phyloP scores from a whole-genome alignment of 2,797 vertebrate genomes.

The Peromyscus eremicus region DNA sequence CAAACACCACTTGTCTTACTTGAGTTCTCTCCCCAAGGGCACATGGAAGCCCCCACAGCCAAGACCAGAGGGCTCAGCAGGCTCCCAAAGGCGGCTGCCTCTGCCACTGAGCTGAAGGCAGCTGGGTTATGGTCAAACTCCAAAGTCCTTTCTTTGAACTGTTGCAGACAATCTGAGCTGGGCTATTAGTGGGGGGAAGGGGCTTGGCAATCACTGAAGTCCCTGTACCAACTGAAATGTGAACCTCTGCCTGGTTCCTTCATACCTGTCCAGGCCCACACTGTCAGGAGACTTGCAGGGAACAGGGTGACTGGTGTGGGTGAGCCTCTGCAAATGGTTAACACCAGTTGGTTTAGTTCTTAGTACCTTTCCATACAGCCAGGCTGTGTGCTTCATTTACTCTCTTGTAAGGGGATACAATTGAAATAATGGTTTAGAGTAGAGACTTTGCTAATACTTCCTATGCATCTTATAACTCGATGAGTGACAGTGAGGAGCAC shows the following conservation, averaged over 20 bases:
- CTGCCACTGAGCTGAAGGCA: conserved; percentile 75
- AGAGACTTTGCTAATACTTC: conserved; percentile 72
- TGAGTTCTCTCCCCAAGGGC: conserved; percentile 86
- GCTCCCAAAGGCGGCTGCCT: conserved; percentile 79
- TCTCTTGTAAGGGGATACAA: conserved; percentile 80
- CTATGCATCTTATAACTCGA: conserved; percentile 55
- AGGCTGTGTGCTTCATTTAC: conserved; percentile 83
- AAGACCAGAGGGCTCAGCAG: conserved; percentile 73
- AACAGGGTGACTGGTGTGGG: conserved; percentile 85
- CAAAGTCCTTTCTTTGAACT: conserved; percentile 86
- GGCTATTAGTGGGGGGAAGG: conserved; percentile 74
- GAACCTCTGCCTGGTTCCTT: conserved; percentile 88
- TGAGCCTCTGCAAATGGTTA: conserved; percentile 84
- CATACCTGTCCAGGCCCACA: conserved; percentile 82
- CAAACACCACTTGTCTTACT: conserved; percentile 87
- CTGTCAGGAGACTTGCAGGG: conserved; percentile 83
- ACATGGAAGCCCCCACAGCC: conserved; percentile 80
- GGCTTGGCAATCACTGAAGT: conserved; percentile 49
- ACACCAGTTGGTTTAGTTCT: conserved; percentile 84
- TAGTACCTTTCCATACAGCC: conserved; percentile 84
- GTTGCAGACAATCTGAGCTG: conserved; percentile 86
- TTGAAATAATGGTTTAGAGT: conserved; percentile 72
- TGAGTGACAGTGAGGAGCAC: conserved; percentile 13
- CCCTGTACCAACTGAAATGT: conserved; percentile 87
- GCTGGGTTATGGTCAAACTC: conserved; percentile 73